Base-by-base conservation (phyloP, 2,113 vertebrate species). In the Sander lucioperca region DNA sequence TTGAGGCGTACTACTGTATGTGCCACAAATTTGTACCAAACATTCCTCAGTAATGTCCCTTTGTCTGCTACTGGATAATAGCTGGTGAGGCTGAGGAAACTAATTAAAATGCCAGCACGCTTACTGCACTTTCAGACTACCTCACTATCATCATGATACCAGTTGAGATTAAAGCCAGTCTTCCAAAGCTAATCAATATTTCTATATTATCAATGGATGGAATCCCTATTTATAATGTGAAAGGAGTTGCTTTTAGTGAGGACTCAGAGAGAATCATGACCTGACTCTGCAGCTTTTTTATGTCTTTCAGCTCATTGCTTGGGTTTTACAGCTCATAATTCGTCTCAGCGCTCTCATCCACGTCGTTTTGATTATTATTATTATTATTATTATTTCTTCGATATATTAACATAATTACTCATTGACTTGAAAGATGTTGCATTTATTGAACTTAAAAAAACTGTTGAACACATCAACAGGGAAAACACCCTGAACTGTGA, bases 51-150 rank as follows among this genome's bases (percentile, higher is more conserved):
- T 87, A 86, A 83, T 66, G 77, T 61, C 67, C 51, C 56, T 86
- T 82, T 89, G 80, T 91, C 74, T 90, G 91, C 79, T 86, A 80
- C 89, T 59, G 90, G 78, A 83, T 86, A 82, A 85, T 51, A 78
- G 54, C 47, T n/a, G 74, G 47, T 27, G 68, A 76, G 36, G 30
- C 39, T 69, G 51, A 51, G 39, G 39, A 53, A 74, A 72, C 1
- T 0, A 59, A 56, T 51, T 72, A 33, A 76, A 70, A 77, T 25
- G 47, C 59, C 50, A 67, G 10, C 56, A 19, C 1, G 6, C 45
- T 72, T 64, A 75, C 72, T 77, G 21, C 66, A 36, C 14, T 54
- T 64, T 14, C 25, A 43, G 25, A 47, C 43, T 21, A 27, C 56
- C 63, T 33, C 18, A 58, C 67, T 33, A 21, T 11, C 12, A n/a